Base-by-base conservation (phyloP, 1,140 invertebrate genomes). In the Pogonomyrmex barbatus region DNA sequence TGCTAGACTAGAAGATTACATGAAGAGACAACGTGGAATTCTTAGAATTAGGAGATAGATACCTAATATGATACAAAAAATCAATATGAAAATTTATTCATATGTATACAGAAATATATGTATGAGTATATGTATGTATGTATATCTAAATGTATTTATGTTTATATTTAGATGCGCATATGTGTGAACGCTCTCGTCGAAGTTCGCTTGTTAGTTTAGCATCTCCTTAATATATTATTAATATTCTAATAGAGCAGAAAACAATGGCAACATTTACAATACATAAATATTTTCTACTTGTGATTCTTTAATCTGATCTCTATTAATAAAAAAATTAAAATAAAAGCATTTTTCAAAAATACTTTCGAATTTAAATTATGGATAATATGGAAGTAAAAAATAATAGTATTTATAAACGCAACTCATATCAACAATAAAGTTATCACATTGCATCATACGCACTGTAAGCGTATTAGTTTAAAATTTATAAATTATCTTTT, bases 391-490 rank as follows among this genome's bases (percentile, higher is more conserved):
- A 75, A 83, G 54, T 60, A 75, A 9, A 68, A 81, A 58, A 47
- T 67, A 68, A 58, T 73, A 76, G n/a, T n/a, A 1, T 9, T 4
- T 47, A 58, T 73, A 36, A 82, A 73, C 45, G 47, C 17, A 58
- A 81, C 47, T 62, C 56, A 60, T 36, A 75, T 62, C 0, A 73
- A 83, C 9, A 60, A 30, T 71, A 73, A 82, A 24, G 24, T 24
- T 62, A 83, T 83, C 79, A 83, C 68, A 60, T 75, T 73, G 10
- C 8, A 73, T 36, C 9, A 47, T 65, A 10, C 12, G 42, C 67
- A 5, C 60, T 4, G 33, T 12, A 60, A 82, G 52, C 52, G 17
- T 58, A 71, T 82, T 71, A 83, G 10, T 24, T 83, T n/a, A 50
- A 36, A 73, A 24, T 17, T 83, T 73, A 70, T 17, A 68, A 78